Evolutionary conservation across 2,113 vertebrate genomes (phyloP), one percentile per base, ranked within the genome.

Genomic region (Notiomystis cincta): DNA sequence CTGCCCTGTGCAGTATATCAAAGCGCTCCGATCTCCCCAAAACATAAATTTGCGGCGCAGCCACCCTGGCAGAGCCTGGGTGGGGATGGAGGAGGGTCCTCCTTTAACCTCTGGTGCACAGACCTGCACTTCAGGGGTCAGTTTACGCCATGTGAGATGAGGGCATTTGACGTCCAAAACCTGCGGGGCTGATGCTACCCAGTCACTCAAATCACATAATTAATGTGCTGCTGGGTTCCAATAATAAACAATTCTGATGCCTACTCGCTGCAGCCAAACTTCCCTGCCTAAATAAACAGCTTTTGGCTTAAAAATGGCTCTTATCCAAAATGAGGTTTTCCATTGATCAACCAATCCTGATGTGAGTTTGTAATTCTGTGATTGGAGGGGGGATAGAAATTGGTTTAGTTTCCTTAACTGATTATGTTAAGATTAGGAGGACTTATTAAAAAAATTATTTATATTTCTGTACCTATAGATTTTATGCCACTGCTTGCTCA

Each of bases 161-260:
- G 91, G 97, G 90, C 76, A 50, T 86, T 83, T 87, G 94, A 96
- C 73, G 5, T 83, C 75, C 64, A 77, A 93, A 86, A 89, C 93
- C 91, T 51, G 83, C 3, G 0, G 62, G 84, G 85, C 85, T 97
- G 97, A 97, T 78, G 83, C 87, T 98, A 94, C 90, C 95, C 96
- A 97, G 96, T 96, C 95, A 85, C 90, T 92, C 84, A 91, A 95
- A 73, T 90, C 93, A 95, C 83, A 71, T 96, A 97, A 97, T 96
- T 89, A 95, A 96, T 96, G 94, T 93, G 90, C 93, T 96, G 88
- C 89, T 96, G 89, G 86, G 89, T 69, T 97, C 89, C 96, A 97
- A 97, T 96, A 97, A 97, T 97, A 97, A 97, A 97, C 97, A 97
- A 62, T 57, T 73, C 85, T 70, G 90, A 96, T 95, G 88, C 92